Evolutionary conservation across 2,797 vertebrate species (phyloP), one percentile per base, ranked within the genome.

Genomic region (Sebastes vulpes): DNA sequence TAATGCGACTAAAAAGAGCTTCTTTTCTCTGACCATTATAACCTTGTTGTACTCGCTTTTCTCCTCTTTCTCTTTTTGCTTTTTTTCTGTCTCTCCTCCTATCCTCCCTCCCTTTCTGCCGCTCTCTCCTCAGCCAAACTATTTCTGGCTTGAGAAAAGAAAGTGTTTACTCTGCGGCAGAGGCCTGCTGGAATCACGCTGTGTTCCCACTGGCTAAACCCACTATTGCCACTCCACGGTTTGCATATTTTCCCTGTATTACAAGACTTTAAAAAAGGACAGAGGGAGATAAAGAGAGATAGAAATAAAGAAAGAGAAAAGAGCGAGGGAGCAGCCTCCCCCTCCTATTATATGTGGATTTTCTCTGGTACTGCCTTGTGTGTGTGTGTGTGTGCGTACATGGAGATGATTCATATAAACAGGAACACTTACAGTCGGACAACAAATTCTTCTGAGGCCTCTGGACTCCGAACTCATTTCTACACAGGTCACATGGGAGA

Each of bases 141-240:
- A 96, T 96, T 96, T 94, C 93, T 96, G 95, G 94, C 95, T 95
- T 94, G 92, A 96, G 95, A 96, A 95, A 93, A 94, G 93, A 95
- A 95, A 96, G 94, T 96, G 95, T 96, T 97, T 96, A 96, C 95
- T 96, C 94, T 95, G 95, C 83, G 95, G 94, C 90, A 75, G 88
- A 89, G 92, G 94, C 91, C 92, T 88, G 92, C 86, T 92, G 91
- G 93, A 95, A 90, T 95, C 95, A 96, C 84, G 91, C 94, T 92
- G 94, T 90, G 95, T 96, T 96, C 95, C 95, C 95, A 94, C 92
- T 91, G 86, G 90, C 93, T 92, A 93, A 96, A 95, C 93, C 94
- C 92, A 90, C 95, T 90, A 89, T 93, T 95, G 95, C 92, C 91
- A 87, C 93, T 95, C 93, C 92, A 96, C 92, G 94, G 94, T 95